Base-by-base conservation (phyloP, 1,140 invertebrate species). In the Chymomyza costata region DNA sequence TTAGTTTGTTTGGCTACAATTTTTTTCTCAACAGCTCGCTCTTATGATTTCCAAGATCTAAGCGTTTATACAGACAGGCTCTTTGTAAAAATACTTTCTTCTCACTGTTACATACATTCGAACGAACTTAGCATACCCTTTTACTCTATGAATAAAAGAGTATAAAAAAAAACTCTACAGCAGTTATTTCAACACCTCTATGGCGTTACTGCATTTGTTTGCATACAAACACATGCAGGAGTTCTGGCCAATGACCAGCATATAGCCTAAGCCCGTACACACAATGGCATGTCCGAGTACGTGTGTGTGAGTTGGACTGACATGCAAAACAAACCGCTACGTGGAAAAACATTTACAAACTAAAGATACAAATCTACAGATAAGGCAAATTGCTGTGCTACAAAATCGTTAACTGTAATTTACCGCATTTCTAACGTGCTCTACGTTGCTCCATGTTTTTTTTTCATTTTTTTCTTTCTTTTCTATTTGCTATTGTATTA, bases 371-470 rank as follows among this genome's bases (percentile, higher is more conserved):
- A 65, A 81, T 80, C 74, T 81, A 41, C 19, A 68, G 73, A 80
- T 80, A 80, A 80, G 49, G 74, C 64, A 80, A 80, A 80, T 80
- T 80, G 73, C 73, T 73, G 67, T 68, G 73, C 74, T 80, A 80
- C 74, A 80, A 80, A 80, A 80, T 80, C 67, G 73, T 80, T 80
- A 80, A 73, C 67, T 73, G 73, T 80, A 80, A 80, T 80, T 80
- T 80, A 80, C 67, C 67, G 73, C 64, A 80, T 80, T 80, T 53
- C 52, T 57, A 76, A 76, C 51, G 73, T 52, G 53, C 49, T 59
- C 50, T 48, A 60, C n/a, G n/a, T n/a, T n/a, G n/a, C n/a, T n/a
- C n/a, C n/a, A n/a, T n/a, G n/a, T n/a, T 48, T 60, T 39, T 60
- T 55, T 41, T 30, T 35, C 25, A 45, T 57, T 74, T 34, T 32